phyloP scores from a whole-genome alignment of 2,113 vertebrate species.

The Perca schrenkii region DNA sequence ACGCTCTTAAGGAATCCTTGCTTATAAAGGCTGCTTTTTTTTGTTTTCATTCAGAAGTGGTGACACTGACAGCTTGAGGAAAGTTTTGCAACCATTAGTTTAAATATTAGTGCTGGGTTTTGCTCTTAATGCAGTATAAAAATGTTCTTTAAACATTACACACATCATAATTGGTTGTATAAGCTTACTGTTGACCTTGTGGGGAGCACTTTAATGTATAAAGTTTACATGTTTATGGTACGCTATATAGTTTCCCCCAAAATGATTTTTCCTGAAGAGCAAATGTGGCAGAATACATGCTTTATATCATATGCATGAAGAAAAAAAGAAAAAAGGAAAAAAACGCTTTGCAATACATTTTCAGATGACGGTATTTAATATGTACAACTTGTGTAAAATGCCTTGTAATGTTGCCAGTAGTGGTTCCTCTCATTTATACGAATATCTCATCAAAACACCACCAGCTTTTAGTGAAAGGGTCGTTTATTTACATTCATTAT shows the following conservation, averaged over 20 bases:
- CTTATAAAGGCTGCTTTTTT: conserved; percentile 42
- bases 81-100: conserved; percentile 55
- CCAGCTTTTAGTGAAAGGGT: conserved; percentile 55
- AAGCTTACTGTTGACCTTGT: conserved; percentile 68
- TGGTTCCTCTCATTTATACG: conserved; percentile 55
- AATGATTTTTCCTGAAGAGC: conserved; percentile 36
- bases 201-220: conserved; percentile 79
- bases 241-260: conserved; percentile 38
- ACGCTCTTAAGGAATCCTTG: conserved; percentile 17
- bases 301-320: conserved; percentile 64
- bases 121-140: conserved; percentile 58
- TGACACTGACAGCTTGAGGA: conserved; percentile 46
- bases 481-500: conserved; percentile 38
- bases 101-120: conserved; percentile 54
- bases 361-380: conserved; percentile 69
- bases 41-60: conserved; percentile 40
- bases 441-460: conserved; percentile 55
- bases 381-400: conserved; percentile 70
- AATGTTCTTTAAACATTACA: conserved; percentile 48
- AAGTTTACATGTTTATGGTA: conserved; percentile 74
- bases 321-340: too few relatives aligned
- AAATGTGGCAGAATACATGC: conserved; percentile 50
- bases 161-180: conserved; percentile 47
- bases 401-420: conserved; percentile 71
- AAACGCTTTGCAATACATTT: conserved; percentile 54